Base-by-base conservation (phyloP, 2,113 vertebrate species). In the Gambusia affinis region DNA sequence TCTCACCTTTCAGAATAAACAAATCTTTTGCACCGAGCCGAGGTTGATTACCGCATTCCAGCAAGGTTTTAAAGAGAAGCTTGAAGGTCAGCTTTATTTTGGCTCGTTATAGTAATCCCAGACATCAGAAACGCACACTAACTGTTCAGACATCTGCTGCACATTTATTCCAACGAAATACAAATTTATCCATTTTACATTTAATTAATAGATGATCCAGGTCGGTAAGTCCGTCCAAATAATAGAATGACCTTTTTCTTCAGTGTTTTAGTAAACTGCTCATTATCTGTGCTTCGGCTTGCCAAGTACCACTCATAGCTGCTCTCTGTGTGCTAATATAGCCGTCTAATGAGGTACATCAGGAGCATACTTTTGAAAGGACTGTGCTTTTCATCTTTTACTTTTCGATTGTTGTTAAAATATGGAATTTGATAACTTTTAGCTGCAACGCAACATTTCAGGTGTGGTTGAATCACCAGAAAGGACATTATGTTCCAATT, bases 321-420 rank as follows among this genome's bases (percentile, higher is more conserved):
- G 62, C 67, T 65, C n/a, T n/a, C 28, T n/a, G 28, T 39, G 19
- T 29, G 33, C 37, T 82, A 51, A 31, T 77, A 12, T 35, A 12
- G 11, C 12, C 11, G 24, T 30, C 44, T 68, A 81, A 78, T 75
- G 54, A 71, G 39, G 35, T 74, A 61, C 47, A 51, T 54, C 37
- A 44, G 65, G 2, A 68, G 57, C 39, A 24, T 12, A 31, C 64
- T 60, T 57, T 15, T 22, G 28, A 57, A 60, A 70, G 35, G 0
- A 57, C 12, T n/a, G 17, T 35, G 10, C n/a, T 39, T 71, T 82
- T 1, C 8, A 12, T 66, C 51, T 8, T 79, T 57, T 60, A 14
- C 24, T 60, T 11, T 71, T 74, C 37, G 4, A 72, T 73, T 44
- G 17, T 67, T 70, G 14, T 70, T 33, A 31, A 60, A 69, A n/a